Conservation (phyloP, 2,888 invertebrate genomes). For the Lasiommata megera region DNA sequence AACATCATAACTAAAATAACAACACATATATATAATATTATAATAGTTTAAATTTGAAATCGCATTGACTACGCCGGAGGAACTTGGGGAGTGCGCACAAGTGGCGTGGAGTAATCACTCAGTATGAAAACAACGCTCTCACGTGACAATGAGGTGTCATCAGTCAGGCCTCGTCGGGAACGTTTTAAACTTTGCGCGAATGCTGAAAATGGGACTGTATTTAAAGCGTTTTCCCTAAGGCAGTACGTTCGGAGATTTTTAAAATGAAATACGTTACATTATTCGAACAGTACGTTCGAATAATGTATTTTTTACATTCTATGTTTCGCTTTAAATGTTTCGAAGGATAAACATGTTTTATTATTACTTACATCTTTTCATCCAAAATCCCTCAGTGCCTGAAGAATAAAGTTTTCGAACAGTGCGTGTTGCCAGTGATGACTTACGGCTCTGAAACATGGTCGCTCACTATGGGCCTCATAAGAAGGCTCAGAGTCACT, state of each 20-base stretch:
- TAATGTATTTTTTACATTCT: too few species aligned
- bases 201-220: conserved; percentile 5
- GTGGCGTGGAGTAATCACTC: conserved; percentile 2
- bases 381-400: too few species aligned
- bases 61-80: not conserved
- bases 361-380: too few species aligned
- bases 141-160: conserved; percentile 5
- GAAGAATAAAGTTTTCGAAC: too few species aligned
- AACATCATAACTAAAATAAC: too few species aligned
- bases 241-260: not conserved
- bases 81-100: not conserved
- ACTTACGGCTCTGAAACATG: too few species aligned
- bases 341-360: too few species aligned
- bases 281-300: not conserved
- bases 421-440: too few species aligned
- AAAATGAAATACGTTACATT: not conserved
- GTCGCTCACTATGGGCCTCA: too few species aligned
- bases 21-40: too few species aligned
- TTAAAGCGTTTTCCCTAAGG: conserved; percentile 2
- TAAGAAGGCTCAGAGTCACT: too few species aligned
- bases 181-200: conserved; percentile 3
- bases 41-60: not conserved
- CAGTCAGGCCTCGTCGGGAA: not conserved
- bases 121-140: not conserved
- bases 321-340: too few species aligned